Conservation (phyloP, 2,797 vertebrate genomes). For the Synanceia verrucosa region DNA sequence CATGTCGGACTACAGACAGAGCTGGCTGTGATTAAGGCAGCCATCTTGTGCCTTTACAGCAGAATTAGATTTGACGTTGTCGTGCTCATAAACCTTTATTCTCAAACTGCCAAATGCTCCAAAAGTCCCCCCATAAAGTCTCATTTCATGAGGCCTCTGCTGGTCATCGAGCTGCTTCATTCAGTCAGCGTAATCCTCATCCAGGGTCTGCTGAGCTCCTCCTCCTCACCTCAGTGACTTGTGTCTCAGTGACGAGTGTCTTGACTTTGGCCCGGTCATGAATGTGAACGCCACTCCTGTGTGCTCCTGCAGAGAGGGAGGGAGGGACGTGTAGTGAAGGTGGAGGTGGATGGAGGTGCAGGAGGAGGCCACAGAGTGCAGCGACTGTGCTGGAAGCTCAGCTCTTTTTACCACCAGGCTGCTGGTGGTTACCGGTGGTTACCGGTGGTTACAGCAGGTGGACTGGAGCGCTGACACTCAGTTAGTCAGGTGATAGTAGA, state of each 20-base stretch:
- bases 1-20: conserved; percentile 33
- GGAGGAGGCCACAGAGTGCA: background rate
- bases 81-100: background rate
- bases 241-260: conserved; percentile 14
- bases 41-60: conserved; percentile 51
- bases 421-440: too few relatives aligned
- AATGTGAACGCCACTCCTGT: conserved; percentile 7
- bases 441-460: too few relatives aligned
- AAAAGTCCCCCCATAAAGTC: background rate
- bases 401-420: background rate
- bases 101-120: background rate
- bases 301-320: conserved; percentile 17
- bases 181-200: background rate
- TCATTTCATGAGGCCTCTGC: background rate
- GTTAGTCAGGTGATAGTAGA: too few relatives aligned
- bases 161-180: background rate
- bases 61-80: conserved; percentile 14
- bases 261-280: conserved; percentile 14
- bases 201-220: background rate
- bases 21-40: conserved; percentile 43
- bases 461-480: too few relatives aligned
- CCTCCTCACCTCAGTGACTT: background rate
- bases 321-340: background rate
- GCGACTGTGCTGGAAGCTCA: background rate
- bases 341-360: conserved; percentile 2